phyloP scores from a whole-genome alignment of 1,140 invertebrate species.

The Papilio xuthus region DNA sequence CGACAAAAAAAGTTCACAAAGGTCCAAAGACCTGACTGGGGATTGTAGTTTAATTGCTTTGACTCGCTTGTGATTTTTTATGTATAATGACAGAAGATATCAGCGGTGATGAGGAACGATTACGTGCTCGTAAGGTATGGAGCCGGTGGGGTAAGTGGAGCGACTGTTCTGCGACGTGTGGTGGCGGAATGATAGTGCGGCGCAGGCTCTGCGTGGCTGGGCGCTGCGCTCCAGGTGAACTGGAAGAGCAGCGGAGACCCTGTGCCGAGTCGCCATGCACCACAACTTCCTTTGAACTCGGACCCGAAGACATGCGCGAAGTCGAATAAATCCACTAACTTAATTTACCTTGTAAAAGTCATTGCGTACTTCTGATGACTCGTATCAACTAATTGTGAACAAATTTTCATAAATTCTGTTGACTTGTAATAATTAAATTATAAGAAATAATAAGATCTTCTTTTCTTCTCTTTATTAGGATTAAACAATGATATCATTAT shows the following conservation, averaged over 20 bases:
- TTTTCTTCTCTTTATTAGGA: background rate
- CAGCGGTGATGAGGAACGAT: slow-evolving; percentile 44
- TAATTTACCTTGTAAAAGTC: background rate
- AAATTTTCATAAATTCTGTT: slow-evolving; percentile 12
- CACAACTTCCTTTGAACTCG: background rate
- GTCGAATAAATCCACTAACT: slow-evolving; percentile 42
- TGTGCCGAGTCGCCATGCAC: slow-evolving; percentile 55
- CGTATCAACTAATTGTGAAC: background rate
- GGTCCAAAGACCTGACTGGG: too few relatives aligned
- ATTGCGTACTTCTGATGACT: slow-evolving; percentile 8
- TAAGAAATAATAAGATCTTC: background rate
- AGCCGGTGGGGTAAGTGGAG: slow-evolving; percentile 76
- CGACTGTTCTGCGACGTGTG: slow-evolving; percentile 66
- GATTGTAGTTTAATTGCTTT: background rate
- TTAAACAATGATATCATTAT: slow-evolving; percentile 8
- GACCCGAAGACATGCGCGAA: slow-evolving; percentile 45
- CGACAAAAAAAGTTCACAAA: too few relatives aligned
- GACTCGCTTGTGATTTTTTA: background rate
- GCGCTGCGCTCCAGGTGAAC: slow-evolving; percentile 63
- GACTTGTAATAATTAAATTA: background rate
- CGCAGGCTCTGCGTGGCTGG: slow-evolving; percentile 62
- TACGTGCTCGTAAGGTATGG: slow-evolving; percentile 65
- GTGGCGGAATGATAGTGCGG: slow-evolving; percentile 52
- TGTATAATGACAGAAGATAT: slow-evolving; percentile 32
- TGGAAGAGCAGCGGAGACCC: slow-evolving; percentile 62